Evolutionary conservation across 2,797 vertebrate species (phyloP), one percentile per base, ranked within the genome.

Genomic region (Siniperca scherzeri): DNA sequence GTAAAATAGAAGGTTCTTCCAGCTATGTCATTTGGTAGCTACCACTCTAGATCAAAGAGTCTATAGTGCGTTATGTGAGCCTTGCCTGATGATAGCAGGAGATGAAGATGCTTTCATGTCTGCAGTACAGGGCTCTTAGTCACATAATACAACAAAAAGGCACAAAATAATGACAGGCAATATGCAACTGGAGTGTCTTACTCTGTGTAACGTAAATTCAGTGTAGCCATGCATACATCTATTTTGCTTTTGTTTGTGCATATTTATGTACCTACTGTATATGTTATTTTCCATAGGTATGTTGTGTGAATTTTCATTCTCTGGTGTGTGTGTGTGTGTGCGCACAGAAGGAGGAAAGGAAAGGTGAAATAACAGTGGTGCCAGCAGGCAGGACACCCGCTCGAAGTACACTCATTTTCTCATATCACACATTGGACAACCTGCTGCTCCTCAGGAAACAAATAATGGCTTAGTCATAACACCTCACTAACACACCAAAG

Each of bases 381-480:
- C 84, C 83, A 91, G 88, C 88, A 90, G 89, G 85, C 81, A 92
- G 88, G 89, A 89, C 86, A 87, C 83, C 78, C 70, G 70, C 81
- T 87, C 77, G 42, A 94, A 89, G 88, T 86, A 86, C 79, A 83
- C 88, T 94, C 78, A 93, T 93, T 94, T 93, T 93, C 92, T 92
- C 91, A 92, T 93, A 89, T 95, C 88, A 89, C 91, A 94, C 89
- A 87, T 86, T 90, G 91, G 77, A 88, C 83, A 87, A 93, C 92
- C 92, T 90, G 92, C 93, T 95, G 93, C 91, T 93, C 83, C 87
- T 90, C 88, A 92, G 93, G 92, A 95, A 94, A 93, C 92, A 89
- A 94, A 93, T 93, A 93, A 94, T 92, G 92, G 88, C 93, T 94
- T 91, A 91, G 91, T 94, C 92, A 92, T 87, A 92, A 90, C 87